Base-by-base conservation (phyloP, 2,888 invertebrate genomes). In the Dascillus cervinus region DNA sequence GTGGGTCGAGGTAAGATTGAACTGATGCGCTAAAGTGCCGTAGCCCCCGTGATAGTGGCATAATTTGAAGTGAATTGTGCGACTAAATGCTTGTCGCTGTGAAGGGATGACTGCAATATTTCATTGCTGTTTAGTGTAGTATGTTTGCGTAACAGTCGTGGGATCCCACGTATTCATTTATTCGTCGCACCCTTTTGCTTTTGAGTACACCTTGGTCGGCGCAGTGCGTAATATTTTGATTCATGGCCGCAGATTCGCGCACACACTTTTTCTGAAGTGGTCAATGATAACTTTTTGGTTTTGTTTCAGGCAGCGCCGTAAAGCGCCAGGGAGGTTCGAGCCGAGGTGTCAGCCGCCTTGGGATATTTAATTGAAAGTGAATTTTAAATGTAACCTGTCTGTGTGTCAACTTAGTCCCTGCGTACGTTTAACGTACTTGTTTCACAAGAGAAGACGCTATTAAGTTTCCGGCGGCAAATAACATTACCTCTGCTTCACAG, bases 391-490 rank as follows among this genome's bases (percentile, higher is more conserved):
- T 37, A 35, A 31, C 30, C 26, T 31, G 32, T 31, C 24, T 31
- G 27, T 22, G 31, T 27, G 31, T n/a, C n/a, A n/a, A n/a, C n/a
- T n/a, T n/a, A n/a, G n/a, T n/a, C n/a, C n/a, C n/a, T n/a, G n/a
- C n/a, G 25, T 24, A 30, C 27, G 30, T 36, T 36, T 36, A 27
- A 36, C 26, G 27, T 21, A 31, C 19, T 32, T 32, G 27, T 32
- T 32, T 20, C 22, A 27, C n/a, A 17, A 20, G 24, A 34, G 35
- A 33, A 45, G 42, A 39, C 47, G 33, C 41, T 43, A 43, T 40
- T 44, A 38, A 41, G 41, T 44, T 47, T 32, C 39, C 44, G 41
- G 39, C 34, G 34, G 44, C 38, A 47, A 44, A 47, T 47, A 44
- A 47, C 44, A 39, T 47, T 46, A 41, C 43, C 41, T 38, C 40